Conservation (phyloP, 1,140 invertebrate species). For the Monochamus saltuarius region DNA sequence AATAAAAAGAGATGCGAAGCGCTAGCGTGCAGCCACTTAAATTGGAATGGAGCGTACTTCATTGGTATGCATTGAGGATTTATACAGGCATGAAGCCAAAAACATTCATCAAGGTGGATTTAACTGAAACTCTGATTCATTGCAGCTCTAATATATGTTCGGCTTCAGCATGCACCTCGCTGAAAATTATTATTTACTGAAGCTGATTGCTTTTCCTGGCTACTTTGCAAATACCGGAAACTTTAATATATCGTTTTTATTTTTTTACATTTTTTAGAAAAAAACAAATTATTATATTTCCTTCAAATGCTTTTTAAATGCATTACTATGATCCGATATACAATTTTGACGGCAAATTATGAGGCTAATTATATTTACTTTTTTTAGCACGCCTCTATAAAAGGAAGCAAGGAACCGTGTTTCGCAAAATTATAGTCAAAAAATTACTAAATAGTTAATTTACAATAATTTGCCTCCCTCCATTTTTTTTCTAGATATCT, state of each 20-base stretch:
- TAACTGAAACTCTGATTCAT: slow-evolving; percentile 53
- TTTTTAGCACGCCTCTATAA: too few species aligned
- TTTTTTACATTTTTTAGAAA: not conserved
- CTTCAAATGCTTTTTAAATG: too few species aligned
- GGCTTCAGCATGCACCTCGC: slow-evolving; percentile 43
- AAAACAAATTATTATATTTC: too few species aligned
- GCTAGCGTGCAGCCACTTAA: slow-evolving; percentile 38
- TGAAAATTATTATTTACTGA: slow-evolving; percentile 49
- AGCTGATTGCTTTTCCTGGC: slow-evolving; percentile 43
- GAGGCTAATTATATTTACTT: too few species aligned
- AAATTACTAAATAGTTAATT: too few species aligned
- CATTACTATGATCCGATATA: too few species aligned
- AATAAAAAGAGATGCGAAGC: slow-evolving; percentile 34
- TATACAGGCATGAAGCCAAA: slow-evolving; percentile 53
- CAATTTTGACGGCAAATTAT: too few species aligned
- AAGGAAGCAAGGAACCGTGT: too few species aligned
- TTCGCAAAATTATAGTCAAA: too few species aligned
- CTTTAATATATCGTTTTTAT: slow-evolving; percentile 24
- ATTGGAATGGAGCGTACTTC: slow-evolving; percentile 47
- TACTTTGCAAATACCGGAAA: slow-evolving; percentile 31
- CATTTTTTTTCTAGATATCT: too few species aligned
- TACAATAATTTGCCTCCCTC: too few species aligned
- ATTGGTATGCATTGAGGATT: slow-evolving; percentile 54
- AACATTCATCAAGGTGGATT: slow-evolving; percentile 54
- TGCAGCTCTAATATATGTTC: slow-evolving; percentile 51